Evolutionary conservation across 2,797 vertebrate genomes (phyloP), one percentile per base, ranked within the genome.

Genomic region (Sebastiscus albofasciatus): DNA sequence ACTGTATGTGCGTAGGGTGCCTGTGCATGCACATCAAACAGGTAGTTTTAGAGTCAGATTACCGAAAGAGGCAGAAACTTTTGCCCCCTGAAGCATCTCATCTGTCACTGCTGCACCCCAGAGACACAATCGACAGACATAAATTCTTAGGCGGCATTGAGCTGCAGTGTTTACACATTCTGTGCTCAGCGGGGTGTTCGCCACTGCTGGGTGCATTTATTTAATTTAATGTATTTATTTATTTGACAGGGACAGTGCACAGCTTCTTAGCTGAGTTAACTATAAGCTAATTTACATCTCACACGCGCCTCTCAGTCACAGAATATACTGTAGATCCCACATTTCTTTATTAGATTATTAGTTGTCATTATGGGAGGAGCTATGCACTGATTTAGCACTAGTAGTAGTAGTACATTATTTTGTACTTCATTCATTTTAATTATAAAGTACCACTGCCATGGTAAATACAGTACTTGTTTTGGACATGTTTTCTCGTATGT

Each of bases 81-180:
- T 72, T 52, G 16, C 22, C 75, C 81, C 79, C 61, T 36, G 6
- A 70, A 72, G 80, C 20, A 6, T 34, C 70, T 72, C 79, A 64
- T 68, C 65, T 77, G 68, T 68, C 27, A 2, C 3, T 11, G 26
- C 58, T 66, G 42, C 1, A 6, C 42, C 66, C 65, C n/a, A 31
- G 54, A 69, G 68, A 64, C 65, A 72, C 46, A 73, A 52, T 61
- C 33, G 34, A 58, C 81, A 77, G 46, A 78, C 82, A 81, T 79
- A 68, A 72, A 87, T 88, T 86, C 62, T 75, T 49, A 10, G 36
- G 54, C 65, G 61, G 66, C 72, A 67, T 13, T 75, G 73, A 77
- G 79, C 72, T 86, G 70, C 83, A 64, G 67, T 86, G 80, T 89
- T 88, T 90, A 83, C 72, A 66, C 58, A 88, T 75, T 56, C 39